phyloP scores from a whole-genome alignment of 2,113 vertebrate species.

The Sterrhoptilus dennistouni region DNA sequence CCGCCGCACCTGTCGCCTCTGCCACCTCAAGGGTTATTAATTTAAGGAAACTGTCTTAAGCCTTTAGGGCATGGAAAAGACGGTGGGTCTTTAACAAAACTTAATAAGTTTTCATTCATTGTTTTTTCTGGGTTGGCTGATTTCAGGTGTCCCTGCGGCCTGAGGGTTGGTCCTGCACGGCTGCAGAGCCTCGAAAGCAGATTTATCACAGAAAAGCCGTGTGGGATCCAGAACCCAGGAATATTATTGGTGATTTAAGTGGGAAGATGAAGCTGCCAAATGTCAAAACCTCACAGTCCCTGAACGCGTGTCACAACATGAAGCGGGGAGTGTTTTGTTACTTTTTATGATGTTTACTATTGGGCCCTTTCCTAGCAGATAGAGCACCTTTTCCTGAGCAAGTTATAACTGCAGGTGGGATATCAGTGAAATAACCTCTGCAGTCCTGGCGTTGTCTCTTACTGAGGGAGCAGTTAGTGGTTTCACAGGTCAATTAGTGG shows the following conservation, averaged over 20 bases:
- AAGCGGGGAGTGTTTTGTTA: too few relatives aligned
- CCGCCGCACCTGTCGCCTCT: not conserved
- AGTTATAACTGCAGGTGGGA: too few relatives aligned
- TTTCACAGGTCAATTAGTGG: not conserved
- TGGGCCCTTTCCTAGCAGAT: not conserved
- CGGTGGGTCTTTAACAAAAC: fast-evolving
- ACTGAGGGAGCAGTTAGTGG: fast-evolving
- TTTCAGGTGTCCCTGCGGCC: fast-evolving
- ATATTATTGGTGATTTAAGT: too few relatives aligned
- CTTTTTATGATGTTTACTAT: not conserved
- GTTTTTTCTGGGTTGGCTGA: not conserved
- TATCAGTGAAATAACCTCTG: not conserved
- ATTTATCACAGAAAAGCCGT: fast-evolving
- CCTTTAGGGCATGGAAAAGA: fast-evolving
- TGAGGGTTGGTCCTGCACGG: fast-evolving
- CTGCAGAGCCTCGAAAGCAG: fast-evolving
- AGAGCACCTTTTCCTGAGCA: not conserved
- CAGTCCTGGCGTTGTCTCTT: fast-evolving
- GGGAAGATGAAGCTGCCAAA: not conserved
- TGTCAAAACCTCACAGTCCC: not conserved
- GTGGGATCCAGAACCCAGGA: not conserved
- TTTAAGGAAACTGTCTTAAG: not conserved
- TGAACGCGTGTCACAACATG: fast-evolving
- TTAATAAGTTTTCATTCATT: fast-evolving
- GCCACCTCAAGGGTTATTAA: not conserved